Evolutionary conservation across 1,140 invertebrate genomes (phyloP).

Genomic region (Holcopasites calliopsidis): DNA sequence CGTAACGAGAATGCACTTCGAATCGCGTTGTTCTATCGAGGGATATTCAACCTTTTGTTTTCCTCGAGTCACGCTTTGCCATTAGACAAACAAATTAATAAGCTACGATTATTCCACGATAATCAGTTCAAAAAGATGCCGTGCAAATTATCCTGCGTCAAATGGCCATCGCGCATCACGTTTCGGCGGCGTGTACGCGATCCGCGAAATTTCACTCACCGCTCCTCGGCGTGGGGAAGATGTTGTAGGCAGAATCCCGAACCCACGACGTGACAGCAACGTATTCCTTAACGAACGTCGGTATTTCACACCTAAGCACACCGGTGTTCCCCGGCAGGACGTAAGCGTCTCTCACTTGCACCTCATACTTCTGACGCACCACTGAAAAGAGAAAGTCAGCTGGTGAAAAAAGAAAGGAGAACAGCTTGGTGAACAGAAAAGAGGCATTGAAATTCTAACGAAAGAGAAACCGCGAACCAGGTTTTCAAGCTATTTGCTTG

Average conservation of each 20-base stretch:
- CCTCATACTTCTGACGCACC: conserved; percentile 91
- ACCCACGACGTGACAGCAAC: conserved; percentile 94
- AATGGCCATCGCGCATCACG: no score
- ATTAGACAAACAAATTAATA: background rate
- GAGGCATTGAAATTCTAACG: background rate
- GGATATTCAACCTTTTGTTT: conserved; percentile 8
- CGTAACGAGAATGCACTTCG: conserved; percentile 5
- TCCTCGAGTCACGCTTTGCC: background rate
- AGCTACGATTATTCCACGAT: background rate
- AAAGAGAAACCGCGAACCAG: background rate
- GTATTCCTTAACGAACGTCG: conserved; percentile 92
- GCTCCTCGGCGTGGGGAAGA: conserved; percentile 89
- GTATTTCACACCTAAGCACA: conserved; percentile 91
- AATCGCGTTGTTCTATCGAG: background rate
- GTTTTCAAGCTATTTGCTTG: no score
- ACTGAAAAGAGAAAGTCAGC: conserved; percentile 81
- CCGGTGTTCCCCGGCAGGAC: conserved; percentile 93
- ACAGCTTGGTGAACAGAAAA: background rate
- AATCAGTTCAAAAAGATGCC: background rate
- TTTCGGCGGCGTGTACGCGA: no score
- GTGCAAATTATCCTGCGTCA: background rate
- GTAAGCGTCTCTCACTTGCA: conserved; percentile 93
- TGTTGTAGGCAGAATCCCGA: conserved; percentile 89
- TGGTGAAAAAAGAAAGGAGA: background rate
- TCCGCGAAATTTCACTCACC: conserved; percentile 82